phyloP scores from a whole-genome alignment of 2,888 invertebrate species.

The Neoitamus cyanurus region DNA sequence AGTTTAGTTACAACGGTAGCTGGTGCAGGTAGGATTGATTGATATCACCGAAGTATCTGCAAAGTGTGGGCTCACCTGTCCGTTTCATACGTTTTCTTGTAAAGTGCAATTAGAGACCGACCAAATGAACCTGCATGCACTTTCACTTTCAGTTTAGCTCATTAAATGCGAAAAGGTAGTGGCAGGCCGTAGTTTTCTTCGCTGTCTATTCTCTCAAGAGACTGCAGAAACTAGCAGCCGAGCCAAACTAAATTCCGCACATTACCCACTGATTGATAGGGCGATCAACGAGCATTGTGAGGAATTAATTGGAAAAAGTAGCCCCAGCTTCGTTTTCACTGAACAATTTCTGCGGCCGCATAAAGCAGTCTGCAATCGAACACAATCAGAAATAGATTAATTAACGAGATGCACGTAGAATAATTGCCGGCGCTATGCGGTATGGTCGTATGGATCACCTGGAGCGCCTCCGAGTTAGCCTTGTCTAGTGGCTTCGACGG shows the following conservation, averaged over 20 bases:
- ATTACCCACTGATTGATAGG: background rate
- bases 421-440: background rate
- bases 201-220: background rate
- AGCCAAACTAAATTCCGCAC: background rate
- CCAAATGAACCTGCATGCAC: background rate
- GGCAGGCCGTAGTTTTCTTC: background rate
- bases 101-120: background rate
- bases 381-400: background rate
- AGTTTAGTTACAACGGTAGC: background rate
- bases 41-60: background rate
- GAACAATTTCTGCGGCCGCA: background rate
- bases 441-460: background rate
- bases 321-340: background rate
- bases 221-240: background rate
- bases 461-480: background rate
- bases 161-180: background rate
- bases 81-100: background rate
- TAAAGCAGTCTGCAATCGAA: background rate
- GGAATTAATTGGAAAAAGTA: background rate
- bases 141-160: background rate
- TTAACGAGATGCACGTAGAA: background rate
- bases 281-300: no score
- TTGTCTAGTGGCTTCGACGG: background rate
- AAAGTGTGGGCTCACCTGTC: background rate
- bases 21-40: background rate